phyloP scores from a whole-genome alignment of 2,888 invertebrate species.

The Sarcophaga caerulescens region DNA sequence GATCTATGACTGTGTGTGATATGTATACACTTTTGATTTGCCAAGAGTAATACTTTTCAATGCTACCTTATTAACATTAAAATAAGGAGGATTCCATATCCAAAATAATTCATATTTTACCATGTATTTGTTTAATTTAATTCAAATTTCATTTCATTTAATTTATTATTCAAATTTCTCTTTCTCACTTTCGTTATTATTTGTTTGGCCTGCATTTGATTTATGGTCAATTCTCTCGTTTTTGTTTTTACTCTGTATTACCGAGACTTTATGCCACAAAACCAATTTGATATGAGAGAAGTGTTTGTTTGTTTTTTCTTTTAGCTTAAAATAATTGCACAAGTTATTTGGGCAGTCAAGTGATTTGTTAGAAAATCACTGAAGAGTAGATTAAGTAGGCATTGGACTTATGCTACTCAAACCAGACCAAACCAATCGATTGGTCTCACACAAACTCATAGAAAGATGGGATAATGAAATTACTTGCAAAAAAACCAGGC shows the following conservation, averaged over 20 bases:
- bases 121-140: not conserved
- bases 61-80: too few relatives aligned
- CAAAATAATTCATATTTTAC: not conserved
- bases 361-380: not conserved
- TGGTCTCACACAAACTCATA: too few relatives aligned
- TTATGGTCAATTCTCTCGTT: slow-evolving; percentile 15
- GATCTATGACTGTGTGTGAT: too few relatives aligned
- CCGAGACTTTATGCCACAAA: slow-evolving; percentile 18
- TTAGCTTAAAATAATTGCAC: not conserved
- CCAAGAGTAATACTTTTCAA: too few relatives aligned
- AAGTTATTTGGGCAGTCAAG: not conserved
- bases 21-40: too few relatives aligned
- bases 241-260: not conserved
- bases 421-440: too few relatives aligned
- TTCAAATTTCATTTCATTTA: not conserved
- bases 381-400: too few relatives aligned
- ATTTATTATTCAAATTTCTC: not conserved
- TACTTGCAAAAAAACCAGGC: too few relatives aligned
- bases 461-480: too few relatives aligned
- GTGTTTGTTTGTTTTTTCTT: slow-evolving; percentile 1
- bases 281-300: slow-evolving; percentile 23
- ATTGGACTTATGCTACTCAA: too few relatives aligned
- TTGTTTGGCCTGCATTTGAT: slow-evolving; percentile 17
- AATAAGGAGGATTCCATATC: not conserved
- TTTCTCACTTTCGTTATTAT: not conserved